Percentiles rank a stretch among this genome's conserved stretches.
phyloP scores from a whole-genome alignment of 2,888 invertebrate genomes.

The Acronicta leporina region DNA sequence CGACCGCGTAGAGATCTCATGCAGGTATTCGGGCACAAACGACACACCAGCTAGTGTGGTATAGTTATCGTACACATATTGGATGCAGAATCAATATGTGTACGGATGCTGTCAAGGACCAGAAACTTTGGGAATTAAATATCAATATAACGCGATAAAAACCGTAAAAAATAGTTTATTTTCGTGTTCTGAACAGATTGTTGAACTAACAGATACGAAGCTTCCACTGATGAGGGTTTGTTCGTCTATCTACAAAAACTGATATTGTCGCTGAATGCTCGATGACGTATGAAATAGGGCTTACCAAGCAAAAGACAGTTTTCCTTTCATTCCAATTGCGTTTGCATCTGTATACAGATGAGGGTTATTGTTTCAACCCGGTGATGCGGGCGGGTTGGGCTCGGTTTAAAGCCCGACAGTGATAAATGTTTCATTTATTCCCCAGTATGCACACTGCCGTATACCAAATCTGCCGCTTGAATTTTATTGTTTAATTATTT shows the following conservation, averaged over 20 bases:
- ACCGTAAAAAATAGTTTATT: too few species aligned
- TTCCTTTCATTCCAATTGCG: slow-evolving; percentile 56
- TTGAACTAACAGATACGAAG: not conserved
- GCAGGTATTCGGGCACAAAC: too few species aligned
- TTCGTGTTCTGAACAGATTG: too few species aligned
- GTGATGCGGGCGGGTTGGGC: slow-evolving; percentile 66
- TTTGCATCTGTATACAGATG: slow-evolving; percentile 59
- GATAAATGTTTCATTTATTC: slow-evolving; percentile 86
- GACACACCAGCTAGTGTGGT: too few species aligned
- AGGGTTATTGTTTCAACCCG: slow-evolving; percentile 63
- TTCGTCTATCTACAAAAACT: slow-evolving; percentile 22
- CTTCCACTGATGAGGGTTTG: slow-evolving; percentile 4
- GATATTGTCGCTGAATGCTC: slow-evolving; percentile 36
- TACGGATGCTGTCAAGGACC: too few species aligned
- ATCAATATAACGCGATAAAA: too few species aligned
- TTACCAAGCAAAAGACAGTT: slow-evolving; percentile 53
- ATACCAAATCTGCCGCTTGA: slow-evolving; percentile 70
- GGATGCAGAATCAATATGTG: too few species aligned
- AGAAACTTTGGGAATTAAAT: too few species aligned
- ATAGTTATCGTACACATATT: too few species aligned
- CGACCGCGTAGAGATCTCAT: too few species aligned
- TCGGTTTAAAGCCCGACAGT: slow-evolving; percentile 77
- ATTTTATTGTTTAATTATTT: slow-evolving; percentile 67
- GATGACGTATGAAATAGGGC: slow-evolving; percentile 53
- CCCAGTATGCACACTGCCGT: slow-evolving; percentile 69